Conservation (phyloP, 2,888 invertebrate genomes). For the Pedicia rivosa region DNA sequence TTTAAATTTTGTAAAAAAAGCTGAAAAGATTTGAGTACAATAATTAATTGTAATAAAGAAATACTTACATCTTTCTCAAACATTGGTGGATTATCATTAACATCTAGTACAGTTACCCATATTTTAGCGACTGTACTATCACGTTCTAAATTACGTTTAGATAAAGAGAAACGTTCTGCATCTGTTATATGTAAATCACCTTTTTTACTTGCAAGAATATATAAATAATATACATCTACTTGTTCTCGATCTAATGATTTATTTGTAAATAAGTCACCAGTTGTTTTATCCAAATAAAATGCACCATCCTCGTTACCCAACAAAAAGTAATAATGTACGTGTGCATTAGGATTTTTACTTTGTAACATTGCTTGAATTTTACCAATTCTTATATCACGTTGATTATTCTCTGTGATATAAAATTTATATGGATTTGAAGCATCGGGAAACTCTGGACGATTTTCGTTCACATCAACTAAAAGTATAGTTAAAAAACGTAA, state of each 20-base stretch:
- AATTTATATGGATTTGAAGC: conserved; percentile 48
- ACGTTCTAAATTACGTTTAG: conserved; percentile 30
- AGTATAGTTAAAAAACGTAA: conserved; percentile 56
- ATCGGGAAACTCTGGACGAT: conserved; percentile 57
- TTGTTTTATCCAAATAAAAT: conserved; percentile 64
- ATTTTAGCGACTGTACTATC: conserved; percentile 60
- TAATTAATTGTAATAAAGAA: neutral
- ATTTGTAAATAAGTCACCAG: conserved; percentile 65
- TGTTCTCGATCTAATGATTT: conserved; percentile 69
- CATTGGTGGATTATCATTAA: conserved; percentile 71
- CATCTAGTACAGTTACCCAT: conserved; percentile 55
- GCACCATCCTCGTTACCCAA: conserved; percentile 59
- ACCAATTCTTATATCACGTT: conserved; percentile 46
- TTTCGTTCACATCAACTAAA: conserved; percentile 67
- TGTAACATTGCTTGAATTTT: conserved; percentile 26
- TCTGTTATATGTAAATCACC: conserved; percentile 48
- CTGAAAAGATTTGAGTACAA: too few relatives aligned
- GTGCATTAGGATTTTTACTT: conserved; percentile 66
- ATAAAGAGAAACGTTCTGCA: conserved; percentile 32
- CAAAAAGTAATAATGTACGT: conserved; percentile 69
- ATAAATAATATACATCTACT: conserved; percentile 54
- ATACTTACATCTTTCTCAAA: conserved; percentile 36
- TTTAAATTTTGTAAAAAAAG: neutral
- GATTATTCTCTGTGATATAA: conserved; percentile 53
- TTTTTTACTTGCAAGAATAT: conserved; percentile 71